Percentiles rank a stretch among this genome's conserved stretches.
Conservation (phyloP, 1,140 invertebrate genomes). For the Anoplolepis gracilipes region DNA sequence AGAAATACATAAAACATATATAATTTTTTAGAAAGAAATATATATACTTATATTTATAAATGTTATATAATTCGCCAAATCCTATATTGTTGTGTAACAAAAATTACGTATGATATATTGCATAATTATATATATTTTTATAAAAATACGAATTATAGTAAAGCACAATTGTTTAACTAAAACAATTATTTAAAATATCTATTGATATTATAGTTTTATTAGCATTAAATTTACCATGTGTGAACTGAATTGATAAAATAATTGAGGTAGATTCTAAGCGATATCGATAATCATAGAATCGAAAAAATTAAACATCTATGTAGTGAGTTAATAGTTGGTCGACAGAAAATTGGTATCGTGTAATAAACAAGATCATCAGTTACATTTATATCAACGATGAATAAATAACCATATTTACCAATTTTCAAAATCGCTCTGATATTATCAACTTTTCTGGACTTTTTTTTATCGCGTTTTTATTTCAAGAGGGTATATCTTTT, state of each 20-base stretch:
- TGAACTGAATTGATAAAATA: slow-evolving; percentile 1
- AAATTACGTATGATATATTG: too few species aligned
- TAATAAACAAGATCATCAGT: background rate
- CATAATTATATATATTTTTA: too few species aligned
- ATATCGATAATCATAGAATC: background rate
- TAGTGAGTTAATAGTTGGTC: background rate
- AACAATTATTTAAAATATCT: background rate
- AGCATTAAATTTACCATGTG: too few species aligned
- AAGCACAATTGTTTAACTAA: background rate
- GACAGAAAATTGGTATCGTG: background rate
- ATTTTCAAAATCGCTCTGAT: too few species aligned
- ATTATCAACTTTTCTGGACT: background rate
- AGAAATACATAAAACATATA: too few species aligned
- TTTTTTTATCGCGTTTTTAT: background rate
- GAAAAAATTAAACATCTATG: background rate
- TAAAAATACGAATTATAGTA: background rate
- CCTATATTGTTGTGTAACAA: background rate
- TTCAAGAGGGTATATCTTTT: background rate
- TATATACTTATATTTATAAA: too few species aligned
- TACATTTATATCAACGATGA: background rate
- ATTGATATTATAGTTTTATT: too few species aligned
- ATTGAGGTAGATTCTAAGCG: background rate
- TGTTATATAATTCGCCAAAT: too few species aligned
- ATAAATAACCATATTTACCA: background rate
- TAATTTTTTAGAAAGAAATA: too few species aligned